These are phyloP conservation scores for Drosophila prostipennis DNA, from an alignment of 2,888 invertebrate genomes.

Conservation along the genomic window DNA sequence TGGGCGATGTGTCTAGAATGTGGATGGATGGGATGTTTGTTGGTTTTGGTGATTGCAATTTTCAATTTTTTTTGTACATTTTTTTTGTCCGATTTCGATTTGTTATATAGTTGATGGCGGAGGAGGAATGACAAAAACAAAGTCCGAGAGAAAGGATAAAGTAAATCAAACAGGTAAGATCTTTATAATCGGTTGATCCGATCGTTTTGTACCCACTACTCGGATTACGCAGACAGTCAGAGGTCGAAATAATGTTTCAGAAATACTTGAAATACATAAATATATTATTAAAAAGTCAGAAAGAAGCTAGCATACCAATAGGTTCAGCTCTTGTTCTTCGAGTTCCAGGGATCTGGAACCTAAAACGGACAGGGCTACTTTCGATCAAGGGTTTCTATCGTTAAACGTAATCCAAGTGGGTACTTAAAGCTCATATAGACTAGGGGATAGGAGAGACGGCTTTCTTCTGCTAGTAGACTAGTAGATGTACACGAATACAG, in stretches of 20 bases:
- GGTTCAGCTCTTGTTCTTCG: not conserved
- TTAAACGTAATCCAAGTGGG: conserved; percentile 7
- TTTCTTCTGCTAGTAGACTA: conserved; percentile 21
- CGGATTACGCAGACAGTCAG: not conserved
- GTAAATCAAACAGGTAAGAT: conserved; percentile 43
- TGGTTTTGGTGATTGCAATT: conserved; percentile 49
- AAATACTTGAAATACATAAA: not conserved
- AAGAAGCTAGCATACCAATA: not conserved
- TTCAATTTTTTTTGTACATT: conserved; percentile 3
- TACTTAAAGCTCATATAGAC: conserved; percentile 1
- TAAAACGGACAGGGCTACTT: not conserved
- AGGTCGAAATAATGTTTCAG: not conserved
- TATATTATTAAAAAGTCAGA: no score
- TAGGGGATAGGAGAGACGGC: conserved; percentile 2
- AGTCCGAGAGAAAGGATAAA: conserved; percentile 59
- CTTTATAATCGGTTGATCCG: conserved; percentile 22
- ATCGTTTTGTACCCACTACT: conserved; percentile 10
- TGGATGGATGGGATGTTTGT: conserved; percentile 67
- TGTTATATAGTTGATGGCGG: conserved; percentile 9
- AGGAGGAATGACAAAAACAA: conserved; percentile 45
- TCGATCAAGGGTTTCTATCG: not conserved
- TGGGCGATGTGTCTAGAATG: conserved; percentile 76
- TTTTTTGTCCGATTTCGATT: conserved; percentile 16
- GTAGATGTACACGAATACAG: conserved; percentile 21
- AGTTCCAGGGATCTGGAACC: not conserved